Evolutionary conservation across 1,140 invertebrate species (phyloP), one percentile per base, ranked within the genome.

Genomic region (Neelides sp.): DNA sequence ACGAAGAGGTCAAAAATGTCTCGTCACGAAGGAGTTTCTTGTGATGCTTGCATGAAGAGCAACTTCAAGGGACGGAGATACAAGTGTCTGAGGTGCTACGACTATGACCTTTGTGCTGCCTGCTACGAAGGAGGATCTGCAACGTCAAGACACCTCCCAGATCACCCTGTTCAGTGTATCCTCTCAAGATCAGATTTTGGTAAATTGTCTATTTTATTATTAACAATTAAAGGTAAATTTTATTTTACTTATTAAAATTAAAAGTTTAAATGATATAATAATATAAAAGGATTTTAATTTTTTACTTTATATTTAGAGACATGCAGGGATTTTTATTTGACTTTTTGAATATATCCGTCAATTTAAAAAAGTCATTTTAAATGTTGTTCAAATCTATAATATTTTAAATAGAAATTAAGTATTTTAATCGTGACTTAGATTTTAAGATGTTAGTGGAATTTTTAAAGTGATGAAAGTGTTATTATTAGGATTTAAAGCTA

Each of bases 161-260:
- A 95, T 71, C 93, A 97, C 75, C 87, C 93, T 52, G 92, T 98
- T 84, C 93, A 98, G 74, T 97, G 92, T 69, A 96, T 98, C 64
- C 78, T 98, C 61, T 95, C 91, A 62, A 79, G 91, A 75, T 81
- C 85, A 72, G 92, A 96, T 75, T 92, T 89, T 77, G 91, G 85
- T 88, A 75, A 77, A 69, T 60, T 45, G 41, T n/a, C 37, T 48
- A 41, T n/a, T n/a, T n/a, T 23, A 13, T n/a, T n/a, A 49, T 28
- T 12, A 15, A 50, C 17, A 4, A 23, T 50, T 24, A n/a, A 15
- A 8, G 15, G n/a, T 50, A 22, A 15, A 43, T 7, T 43, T 50
- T 3, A 17, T 37, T 48, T 12, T 34, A 48, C 19, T 42, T 7
- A 45, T 20, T 46, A 5, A 43, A 8, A 19, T 15, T 5, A 43